A percentile compares a stretch with the other conserved stretches of the same genome.
Conservation (phyloP, 2,888 invertebrate genomes). For the Cynaeus angustus region DNA sequence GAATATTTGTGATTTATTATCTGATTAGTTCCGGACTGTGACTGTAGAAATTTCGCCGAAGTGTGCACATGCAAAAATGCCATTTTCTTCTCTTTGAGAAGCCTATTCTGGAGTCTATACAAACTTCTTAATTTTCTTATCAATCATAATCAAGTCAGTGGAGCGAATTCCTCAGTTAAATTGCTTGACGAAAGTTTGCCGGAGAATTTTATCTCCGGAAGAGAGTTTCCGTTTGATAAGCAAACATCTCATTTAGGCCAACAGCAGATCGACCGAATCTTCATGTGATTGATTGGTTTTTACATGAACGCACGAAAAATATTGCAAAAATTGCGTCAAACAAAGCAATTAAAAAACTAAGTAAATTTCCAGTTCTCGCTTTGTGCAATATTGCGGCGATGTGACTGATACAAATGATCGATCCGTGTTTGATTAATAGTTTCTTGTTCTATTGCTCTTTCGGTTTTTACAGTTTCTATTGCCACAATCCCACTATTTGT, state of each 20-base stretch:
- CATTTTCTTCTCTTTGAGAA: slow-evolving; percentile 20
- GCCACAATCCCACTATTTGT: slow-evolving; percentile 1
- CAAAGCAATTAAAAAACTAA: slow-evolving; percentile 13
- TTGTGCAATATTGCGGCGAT: slow-evolving; percentile 26
- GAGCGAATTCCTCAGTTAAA: slow-evolving; percentile 69
- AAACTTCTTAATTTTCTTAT: slow-evolving; percentile 69
- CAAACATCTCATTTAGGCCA: slow-evolving; percentile 69
- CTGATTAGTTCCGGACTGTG: slow-evolving; percentile 62
- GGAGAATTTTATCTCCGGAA: slow-evolving; percentile 69
- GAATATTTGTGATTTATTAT: slow-evolving; percentile 63
- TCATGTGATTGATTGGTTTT: slow-evolving; percentile 59
- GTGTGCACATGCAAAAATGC: slow-evolving; percentile 39
- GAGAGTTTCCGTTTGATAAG: slow-evolving; percentile 69
- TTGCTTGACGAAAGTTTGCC: slow-evolving; percentile 68
- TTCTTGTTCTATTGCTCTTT: slow-evolving; percentile 6
- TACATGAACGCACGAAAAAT: slow-evolving; percentile 43
- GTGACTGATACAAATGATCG: slow-evolving; percentile 39
- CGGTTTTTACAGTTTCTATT: not conserved
- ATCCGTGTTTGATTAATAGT: slow-evolving; percentile 34
- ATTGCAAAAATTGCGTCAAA: not conserved
- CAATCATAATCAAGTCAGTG: slow-evolving; percentile 72
- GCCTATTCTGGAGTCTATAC: slow-evolving; percentile 22
- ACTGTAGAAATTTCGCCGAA: slow-evolving; percentile 43
- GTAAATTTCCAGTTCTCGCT: slow-evolving; percentile 25
- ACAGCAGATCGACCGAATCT: slow-evolving; percentile 62